phyloP scores from a whole-genome alignment of 2,888 invertebrate genomes.

The Galeruca laticollis region DNA sequence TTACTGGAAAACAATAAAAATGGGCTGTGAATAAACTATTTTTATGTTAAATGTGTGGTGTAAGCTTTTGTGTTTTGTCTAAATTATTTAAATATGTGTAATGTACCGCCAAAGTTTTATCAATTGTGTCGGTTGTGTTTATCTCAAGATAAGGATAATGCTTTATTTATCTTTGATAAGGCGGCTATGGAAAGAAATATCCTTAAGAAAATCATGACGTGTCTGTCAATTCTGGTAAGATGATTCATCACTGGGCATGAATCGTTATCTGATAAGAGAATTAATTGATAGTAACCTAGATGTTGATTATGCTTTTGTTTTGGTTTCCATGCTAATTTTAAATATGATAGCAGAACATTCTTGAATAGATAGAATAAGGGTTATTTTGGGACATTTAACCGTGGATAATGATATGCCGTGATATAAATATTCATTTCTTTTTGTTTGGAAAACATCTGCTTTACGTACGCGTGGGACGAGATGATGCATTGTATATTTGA shows the following conservation, averaged over 20 bases:
- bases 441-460: slow-evolving; percentile 59
- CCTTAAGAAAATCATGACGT: slow-evolving; percentile 78
- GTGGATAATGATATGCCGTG: slow-evolving; percentile 50
- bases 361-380: slow-evolving; percentile 55
- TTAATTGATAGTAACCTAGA: slow-evolving; percentile 51
- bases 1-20: slow-evolving; percentile 60
- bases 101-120: slow-evolving; percentile 91
- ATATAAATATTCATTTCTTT: slow-evolving; percentile 61
- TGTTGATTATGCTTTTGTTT: slow-evolving; percentile 47
- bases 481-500: slow-evolving; percentile 59
- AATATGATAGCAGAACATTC: slow-evolving; percentile 53
- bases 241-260: slow-evolving; percentile 60
- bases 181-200: slow-evolving; percentile 75
- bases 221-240: slow-evolving; percentile 84
- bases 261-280: slow-evolving; percentile 27
- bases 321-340: slow-evolving; percentile 46
- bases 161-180: slow-evolving; percentile 82
- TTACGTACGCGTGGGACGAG: slow-evolving; percentile 53
- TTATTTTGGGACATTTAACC: slow-evolving; percentile 56
- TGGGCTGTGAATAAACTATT: slow-evolving; percentile 63
- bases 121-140: slow-evolving; percentile 95
- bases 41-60: slow-evolving; percentile 63
- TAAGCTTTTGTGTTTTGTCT: slow-evolving; percentile 63
- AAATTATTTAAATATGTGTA: slow-evolving; percentile 79
- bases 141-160: slow-evolving; percentile 74